A percentile compares a stretch with the other conserved stretches of the same genome.
phyloP scores from a whole-genome alignment of 2,797 vertebrate genomes.

The Pseudomugil gertrudae region DNA sequence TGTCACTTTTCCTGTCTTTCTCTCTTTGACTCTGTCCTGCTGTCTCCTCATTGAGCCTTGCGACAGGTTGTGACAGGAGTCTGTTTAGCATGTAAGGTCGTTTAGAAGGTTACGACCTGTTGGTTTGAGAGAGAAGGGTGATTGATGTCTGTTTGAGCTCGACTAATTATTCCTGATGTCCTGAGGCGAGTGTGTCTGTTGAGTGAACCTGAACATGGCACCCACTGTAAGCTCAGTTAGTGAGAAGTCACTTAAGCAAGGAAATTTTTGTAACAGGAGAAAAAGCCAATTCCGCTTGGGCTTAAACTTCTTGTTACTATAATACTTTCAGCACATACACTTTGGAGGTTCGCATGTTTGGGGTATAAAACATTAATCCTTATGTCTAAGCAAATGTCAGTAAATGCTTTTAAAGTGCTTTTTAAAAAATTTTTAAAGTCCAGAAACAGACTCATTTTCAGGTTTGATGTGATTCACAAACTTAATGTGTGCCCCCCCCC shows the following conservation, averaged over 20 bases:
- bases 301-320: constrained; percentile 19
- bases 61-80: constrained; percentile 65
- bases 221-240: constrained; percentile 20
- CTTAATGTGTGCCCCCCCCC: no score
- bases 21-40: constrained; percentile 10
- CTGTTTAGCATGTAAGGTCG: constrained; percentile 77
- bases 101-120: constrained; percentile 62
- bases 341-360: no score
- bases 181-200: constrained; percentile 67
- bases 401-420: no score
- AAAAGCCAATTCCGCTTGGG: background rate
- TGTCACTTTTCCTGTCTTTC: constrained; percentile 29
- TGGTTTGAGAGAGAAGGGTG: constrained; percentile 45
- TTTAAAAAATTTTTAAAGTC: no score
- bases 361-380: no score
- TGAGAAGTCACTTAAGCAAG: constrained; percentile 19
- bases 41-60: constrained; percentile 43
- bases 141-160: constrained; percentile 71
- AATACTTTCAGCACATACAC: background rate
- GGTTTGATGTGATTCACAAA: no score
- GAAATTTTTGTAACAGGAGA: background rate
- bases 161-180: constrained; percentile 74
- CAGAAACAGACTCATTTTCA: no score
- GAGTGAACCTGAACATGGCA: constrained; percentile 51
- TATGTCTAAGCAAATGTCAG: no score